Conservation (phyloP, 1,140 invertebrate genomes). For the Choristoneura fumiferana region DNA sequence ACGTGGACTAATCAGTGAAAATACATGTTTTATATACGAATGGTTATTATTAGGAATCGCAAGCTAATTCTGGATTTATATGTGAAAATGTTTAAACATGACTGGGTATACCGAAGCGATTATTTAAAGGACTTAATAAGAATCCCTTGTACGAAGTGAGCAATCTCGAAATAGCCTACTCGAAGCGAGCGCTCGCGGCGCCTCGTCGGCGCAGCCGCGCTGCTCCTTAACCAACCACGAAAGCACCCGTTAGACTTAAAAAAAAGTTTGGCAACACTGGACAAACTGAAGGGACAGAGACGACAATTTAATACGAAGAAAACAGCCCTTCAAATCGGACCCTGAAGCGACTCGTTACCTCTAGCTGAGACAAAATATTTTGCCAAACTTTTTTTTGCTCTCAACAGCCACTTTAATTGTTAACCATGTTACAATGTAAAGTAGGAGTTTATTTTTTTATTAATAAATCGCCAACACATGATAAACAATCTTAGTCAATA, state of each 20-base stretch:
- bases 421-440: slow-evolving; percentile 14
- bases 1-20: slow-evolving; percentile 56
- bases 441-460: not conserved
- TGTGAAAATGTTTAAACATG: slow-evolving; percentile 64
- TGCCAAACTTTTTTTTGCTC: slow-evolving; percentile 18
- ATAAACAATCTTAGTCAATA: slow-evolving; percentile 15
- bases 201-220: not conserved
- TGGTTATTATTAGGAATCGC: slow-evolving; percentile 60
- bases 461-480: slow-evolving; percentile 2
- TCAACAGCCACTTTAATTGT: slow-evolving; percentile 9
- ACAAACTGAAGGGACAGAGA: not conserved
- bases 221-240: not conserved
- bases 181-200: slow-evolving; percentile 2
- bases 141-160: slow-evolving; percentile 74
- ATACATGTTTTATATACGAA: slow-evolving; percentile 50
- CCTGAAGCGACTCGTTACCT: too few relatives aligned
- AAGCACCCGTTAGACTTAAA: slow-evolving; percentile 7
- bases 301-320: too few relatives aligned
- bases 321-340: too few relatives aligned
- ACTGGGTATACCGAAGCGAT: slow-evolving; percentile 60
- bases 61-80: slow-evolving; percentile 65
- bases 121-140: slow-evolving; percentile 67
- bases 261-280: slow-evolving; percentile 8
- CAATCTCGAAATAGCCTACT: slow-evolving; percentile 64
- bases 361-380: not conserved